Base-by-base conservation (phyloP, 2,888 invertebrate genomes). In the Lottia gigantea region DNA sequence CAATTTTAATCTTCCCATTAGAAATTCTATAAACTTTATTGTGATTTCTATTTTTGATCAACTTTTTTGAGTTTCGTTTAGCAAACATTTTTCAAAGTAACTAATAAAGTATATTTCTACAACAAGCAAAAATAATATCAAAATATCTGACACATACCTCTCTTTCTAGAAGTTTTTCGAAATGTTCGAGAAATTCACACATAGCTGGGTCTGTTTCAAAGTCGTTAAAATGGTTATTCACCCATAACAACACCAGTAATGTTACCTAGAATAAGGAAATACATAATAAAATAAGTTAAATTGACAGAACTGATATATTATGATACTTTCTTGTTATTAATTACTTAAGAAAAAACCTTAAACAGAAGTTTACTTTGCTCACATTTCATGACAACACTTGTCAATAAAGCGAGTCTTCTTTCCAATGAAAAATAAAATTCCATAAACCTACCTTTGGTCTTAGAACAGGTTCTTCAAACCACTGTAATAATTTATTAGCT, bases 171-270 rank as follows among this genome's bases (percentile, higher is more conserved):
- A 93, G 93, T 75, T 92, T 91, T 90, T 98, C 97, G 90, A 98
- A 97, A 74, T 92, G 93, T 88, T 97, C 97, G 75, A 98, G 90
- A 87, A 97, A 97, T 82, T 96, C 96, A 93, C 97, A 96, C 97
- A 99, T 97, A 73, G 93, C 93, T 26, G 95, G 94, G 89, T 97
- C 95, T 8, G 95, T 96, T 91, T 88, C 88, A 78, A 89, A 88
- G 78, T 89, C 89, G 73, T 86, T 87, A 80, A 88, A 88, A 77
- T 88, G 88, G 73, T 87, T 98, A 89, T 98, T 98, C 1, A 98
- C 98, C 99, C 99, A 99, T 14, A 98, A 92, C 62, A 99, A 91
- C 14, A 99, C 95, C 0, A 99, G 97, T 72, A 98, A 91, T 0
- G 98, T 97, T 6, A 98, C 98, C 86, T 96, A 92, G 14, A 78